Evolutionary conservation across 2,113 vertebrate species (phyloP), one percentile per base, ranked within the genome.

Genomic region (Leptodactylus fuscus): DNA sequence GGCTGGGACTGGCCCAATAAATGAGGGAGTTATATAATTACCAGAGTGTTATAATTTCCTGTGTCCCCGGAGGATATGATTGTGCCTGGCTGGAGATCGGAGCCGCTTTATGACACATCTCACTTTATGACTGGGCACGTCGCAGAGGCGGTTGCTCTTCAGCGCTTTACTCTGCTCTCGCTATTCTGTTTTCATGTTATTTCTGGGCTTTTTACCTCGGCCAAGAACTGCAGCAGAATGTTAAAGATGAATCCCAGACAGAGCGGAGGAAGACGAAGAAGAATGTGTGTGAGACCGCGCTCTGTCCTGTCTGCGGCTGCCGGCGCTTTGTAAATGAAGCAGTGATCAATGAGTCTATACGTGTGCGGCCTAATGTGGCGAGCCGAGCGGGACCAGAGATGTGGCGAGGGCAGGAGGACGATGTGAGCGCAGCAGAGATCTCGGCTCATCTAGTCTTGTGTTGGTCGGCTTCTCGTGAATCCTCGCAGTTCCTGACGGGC

Each of bases 241-340:
- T 82, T 82, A 82, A 82, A 55, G 70, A 51, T 34, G 38, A 69
- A 49, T 55, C 79, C 10, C 79, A 81, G 79, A 81, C 79, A 81
- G 55, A 58, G 9, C 4, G 41, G 41, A 46, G 24, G 51, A 78
- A 36, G 60, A 32, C 7, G 27, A 65, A 65, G 60, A 79, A 38
- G 11, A 60, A 81, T 41, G 38, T 27, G 13, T 18, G 58, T 48
- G 38, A 27, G 13, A 44, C 22, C n/a, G 13, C 20, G 65, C 10
- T 36, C 0, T 7, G 27, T 51, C 32, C 18, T 32, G 4, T 71
- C 29, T 51, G 20, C 27, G 60, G 62, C 65, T n/a, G 5, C 46
- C 65, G 81, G 58, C 81, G 34, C 44, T 51, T 48, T 70, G 16
- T 70, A 69, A 82, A 82, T 69, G 44, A 70, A 70, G 46, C 62